A percentile compares a stretch with the other conserved stretches of the same genome.
Conservation (phyloP, 1,140 invertebrate species). For the Hydropsyche tenuis region DNA sequence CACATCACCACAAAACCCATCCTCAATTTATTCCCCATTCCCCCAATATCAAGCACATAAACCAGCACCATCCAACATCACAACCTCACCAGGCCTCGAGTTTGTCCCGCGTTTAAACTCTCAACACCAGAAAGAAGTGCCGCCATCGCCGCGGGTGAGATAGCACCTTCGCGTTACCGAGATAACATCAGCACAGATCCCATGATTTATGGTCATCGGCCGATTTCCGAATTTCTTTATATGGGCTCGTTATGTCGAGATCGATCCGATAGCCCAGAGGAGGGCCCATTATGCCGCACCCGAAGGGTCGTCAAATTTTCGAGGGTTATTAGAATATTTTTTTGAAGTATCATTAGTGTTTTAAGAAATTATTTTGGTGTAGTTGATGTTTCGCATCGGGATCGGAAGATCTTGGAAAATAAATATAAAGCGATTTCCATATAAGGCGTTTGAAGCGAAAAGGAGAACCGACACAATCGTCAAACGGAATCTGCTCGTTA, state of each 20-base stretch:
- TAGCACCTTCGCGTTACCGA: slow-evolving; percentile 24
- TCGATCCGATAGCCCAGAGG: slow-evolving; percentile 29
- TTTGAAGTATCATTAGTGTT: too few species aligned
- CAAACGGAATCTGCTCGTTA: slow-evolving; percentile 1
- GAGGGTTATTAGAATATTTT: not conserved
- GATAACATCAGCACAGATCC: slow-evolving; percentile 17
- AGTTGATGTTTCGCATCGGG: not conserved
- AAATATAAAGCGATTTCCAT: not conserved
- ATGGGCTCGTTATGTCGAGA: slow-evolving; percentile 22
- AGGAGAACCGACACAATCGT: slow-evolving; percentile 1
- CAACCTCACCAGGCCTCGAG: too few species aligned
- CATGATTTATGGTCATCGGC: slow-evolving; percentile 26
- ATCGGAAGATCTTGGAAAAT: not conserved
- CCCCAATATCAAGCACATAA: too few species aligned
- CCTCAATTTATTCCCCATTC: too few species aligned
- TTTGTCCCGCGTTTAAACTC: too few species aligned
- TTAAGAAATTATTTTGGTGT: too few species aligned
- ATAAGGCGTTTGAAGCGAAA: not conserved
- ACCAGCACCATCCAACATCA: too few species aligned
- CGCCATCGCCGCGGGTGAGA: not conserved
- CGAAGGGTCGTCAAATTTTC: not conserved
- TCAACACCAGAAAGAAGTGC: too few species aligned
- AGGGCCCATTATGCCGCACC: not conserved
- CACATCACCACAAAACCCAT: too few species aligned
- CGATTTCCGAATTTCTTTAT: slow-evolving; percentile 41